These are phyloP conservation scores for Stenopsyche tienmushanensis DNA, from an alignment of 1,140 invertebrate species.

Conservation along the genomic window DNA sequence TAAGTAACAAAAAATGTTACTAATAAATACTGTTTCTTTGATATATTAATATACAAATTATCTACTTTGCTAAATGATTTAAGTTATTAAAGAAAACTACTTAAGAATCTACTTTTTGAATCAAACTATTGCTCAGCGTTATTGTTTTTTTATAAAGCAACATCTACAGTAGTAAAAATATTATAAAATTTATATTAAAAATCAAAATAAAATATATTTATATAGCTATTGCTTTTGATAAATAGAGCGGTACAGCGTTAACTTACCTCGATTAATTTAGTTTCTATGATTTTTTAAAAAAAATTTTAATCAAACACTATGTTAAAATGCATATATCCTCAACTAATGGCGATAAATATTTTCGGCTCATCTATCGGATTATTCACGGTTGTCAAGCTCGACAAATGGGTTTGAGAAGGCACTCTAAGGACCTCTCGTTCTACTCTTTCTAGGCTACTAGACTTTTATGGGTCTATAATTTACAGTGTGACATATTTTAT, in stretches of 20 bases:
- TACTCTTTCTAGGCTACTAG: not conserved
- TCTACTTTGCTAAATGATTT: not conserved
- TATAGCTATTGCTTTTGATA: too few species aligned
- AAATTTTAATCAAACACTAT: too few species aligned
- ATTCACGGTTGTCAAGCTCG: slow-evolving; percentile 18
- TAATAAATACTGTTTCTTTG: not conserved
- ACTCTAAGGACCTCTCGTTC: not conserved
- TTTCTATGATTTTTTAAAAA: too few species aligned
- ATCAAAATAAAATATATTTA: too few species aligned
- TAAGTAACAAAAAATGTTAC: not conserved
- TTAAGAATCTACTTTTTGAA: not conserved
- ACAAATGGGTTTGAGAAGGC: slow-evolving; percentile 8
- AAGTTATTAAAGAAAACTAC: not conserved
- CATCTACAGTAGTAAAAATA: too few species aligned
- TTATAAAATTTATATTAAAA: too few species aligned
- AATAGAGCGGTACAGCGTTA: too few species aligned
- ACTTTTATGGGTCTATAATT: slow-evolving; percentile 17
- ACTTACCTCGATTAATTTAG: too few species aligned
- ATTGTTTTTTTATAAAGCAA: not conserved
- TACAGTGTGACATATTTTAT: slow-evolving; percentile 8
- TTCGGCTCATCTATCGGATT: slow-evolving; percentile 25
- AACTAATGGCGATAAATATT: slow-evolving; percentile 15
- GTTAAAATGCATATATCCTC: slow-evolving; percentile 3
- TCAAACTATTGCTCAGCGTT: not conserved
- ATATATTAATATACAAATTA: not conserved